phyloP scores from a whole-genome alignment of 1,140 invertebrate species.

The Geopemphigus sp. region DNA sequence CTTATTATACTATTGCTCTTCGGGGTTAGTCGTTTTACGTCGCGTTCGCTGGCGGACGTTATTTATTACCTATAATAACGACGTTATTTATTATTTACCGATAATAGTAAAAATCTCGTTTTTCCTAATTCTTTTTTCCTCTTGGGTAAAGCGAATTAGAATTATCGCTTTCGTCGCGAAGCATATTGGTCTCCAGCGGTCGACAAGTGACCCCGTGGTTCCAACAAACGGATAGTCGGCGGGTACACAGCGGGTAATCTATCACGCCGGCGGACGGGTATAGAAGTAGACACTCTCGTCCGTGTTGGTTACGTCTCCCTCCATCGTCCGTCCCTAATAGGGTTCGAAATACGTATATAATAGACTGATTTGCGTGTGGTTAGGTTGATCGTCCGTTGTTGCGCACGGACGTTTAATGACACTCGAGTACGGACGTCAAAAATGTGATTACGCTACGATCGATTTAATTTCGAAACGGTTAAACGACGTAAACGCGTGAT shows the following conservation, averaged over 20 bases:
- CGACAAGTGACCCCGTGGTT: background rate
- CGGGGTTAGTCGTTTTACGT: background rate
- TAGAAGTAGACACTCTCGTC: background rate
- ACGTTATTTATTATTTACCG: background rate
- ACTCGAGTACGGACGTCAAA: background rate
- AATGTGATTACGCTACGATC: background rate
- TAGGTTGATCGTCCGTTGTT: background rate
- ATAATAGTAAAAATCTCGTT: background rate
- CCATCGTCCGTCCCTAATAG: background rate
- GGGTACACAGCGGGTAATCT: slow-evolving; percentile 8
- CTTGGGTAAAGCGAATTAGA: background rate
- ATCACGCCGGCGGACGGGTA: background rate
- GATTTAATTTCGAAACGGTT: background rate
- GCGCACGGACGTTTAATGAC: background rate
- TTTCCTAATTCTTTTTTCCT: background rate
- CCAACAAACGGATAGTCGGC: background rate
- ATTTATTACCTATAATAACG: background rate
- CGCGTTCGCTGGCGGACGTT: background rate
- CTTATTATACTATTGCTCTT: background rate
- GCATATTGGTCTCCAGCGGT: background rate
- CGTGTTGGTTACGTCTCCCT: background rate
- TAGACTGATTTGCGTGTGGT: slow-evolving; percentile 18
- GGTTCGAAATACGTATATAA: background rate
- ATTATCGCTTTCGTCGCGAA: background rate
- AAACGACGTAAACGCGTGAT: background rate